Conservation (phyloP, 2,888 invertebrate species). For the Notocelia uddmanniana region DNA sequence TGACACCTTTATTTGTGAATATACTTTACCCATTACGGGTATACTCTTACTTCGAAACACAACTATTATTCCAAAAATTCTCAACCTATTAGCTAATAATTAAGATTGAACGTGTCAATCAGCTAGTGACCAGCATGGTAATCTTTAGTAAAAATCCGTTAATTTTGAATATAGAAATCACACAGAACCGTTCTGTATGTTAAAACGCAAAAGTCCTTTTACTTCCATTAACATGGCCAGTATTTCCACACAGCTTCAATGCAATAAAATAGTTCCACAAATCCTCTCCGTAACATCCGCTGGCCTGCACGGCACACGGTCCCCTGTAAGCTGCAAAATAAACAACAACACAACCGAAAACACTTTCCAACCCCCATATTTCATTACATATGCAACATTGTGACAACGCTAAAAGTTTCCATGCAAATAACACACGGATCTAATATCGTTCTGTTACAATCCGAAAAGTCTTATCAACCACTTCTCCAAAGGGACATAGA, state of each 20-base stretch:
- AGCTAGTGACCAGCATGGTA: too few relatives aligned
- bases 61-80: too few relatives aligned
- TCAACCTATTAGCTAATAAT: too few relatives aligned
- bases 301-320: background rate
- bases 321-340: conserved; percentile 8
- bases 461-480: background rate
- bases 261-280: background rate
- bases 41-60: too few relatives aligned
- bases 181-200: background rate
- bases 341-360: conserved; percentile 16
- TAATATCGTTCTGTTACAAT: background rate
- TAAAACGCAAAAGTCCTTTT: background rate
- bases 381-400: conserved; percentile 17
- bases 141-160: background rate
- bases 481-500: background rate
- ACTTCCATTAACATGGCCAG: background rate
- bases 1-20: too few relatives aligned
- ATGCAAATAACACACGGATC: conserved; percentile 19
- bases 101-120: too few relatives aligned
- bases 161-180: background rate
- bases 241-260: background rate
- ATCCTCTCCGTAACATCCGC: background rate
- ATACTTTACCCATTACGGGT: too few relatives aligned
- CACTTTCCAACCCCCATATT: conserved; percentile 27
- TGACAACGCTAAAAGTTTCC: conserved; percentile 24